Evolutionary conservation across 2,797 vertebrate genomes (phyloP), one percentile per base, ranked within the genome.

Genomic region (Streptopelia turtur): DNA sequence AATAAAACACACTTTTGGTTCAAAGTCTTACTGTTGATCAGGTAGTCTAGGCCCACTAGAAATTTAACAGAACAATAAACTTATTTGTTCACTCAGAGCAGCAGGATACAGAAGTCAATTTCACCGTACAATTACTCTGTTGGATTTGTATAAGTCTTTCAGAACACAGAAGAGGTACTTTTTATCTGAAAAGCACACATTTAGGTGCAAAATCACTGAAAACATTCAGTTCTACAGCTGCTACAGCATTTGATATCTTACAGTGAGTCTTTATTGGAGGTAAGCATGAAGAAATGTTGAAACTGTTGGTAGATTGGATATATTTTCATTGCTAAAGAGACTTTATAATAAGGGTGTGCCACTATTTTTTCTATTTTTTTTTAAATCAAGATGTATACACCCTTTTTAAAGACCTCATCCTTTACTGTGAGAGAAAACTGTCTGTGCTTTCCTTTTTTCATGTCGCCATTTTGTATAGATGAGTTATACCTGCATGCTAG

Each of bases 361-460:
- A 50, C 7, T 28, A 4, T 15, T n/a, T 68, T 76, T 68, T 47
- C n/a, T 33, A 12, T 60, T 14, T 13, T 53, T 53, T 91, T 83
- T 63, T 6, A 6, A 49, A 76, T 72, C 8, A 64, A 63, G 60
- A 47, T n/a, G 15, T 17, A 75, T 6, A 33, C 2, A 49, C 3
- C 0, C 12, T 23, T 61, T 88, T 47, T 65, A 43, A 74, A 77
- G 28, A 64, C 3, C 3, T 87, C 28, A 33, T 22, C 11, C 9
- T 21, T 60, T 60, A 37, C 28, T 4, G 1, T 27, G 9, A 83
- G 10, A 83, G 39, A 30, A 18, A 47, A 59, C 8, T 0, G 0
- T 49, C 15, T 57, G 22, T 18, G 24, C 12, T 68, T 68, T 65
- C 60, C 16, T 16, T 39, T 56, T 23, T 76, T 47, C 37, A 71